Evolutionary conservation across 2,113 vertebrate species (phyloP), one percentile per base, ranked within the genome.

Genomic region (Ictidomys tridecemlineatus): DNA sequence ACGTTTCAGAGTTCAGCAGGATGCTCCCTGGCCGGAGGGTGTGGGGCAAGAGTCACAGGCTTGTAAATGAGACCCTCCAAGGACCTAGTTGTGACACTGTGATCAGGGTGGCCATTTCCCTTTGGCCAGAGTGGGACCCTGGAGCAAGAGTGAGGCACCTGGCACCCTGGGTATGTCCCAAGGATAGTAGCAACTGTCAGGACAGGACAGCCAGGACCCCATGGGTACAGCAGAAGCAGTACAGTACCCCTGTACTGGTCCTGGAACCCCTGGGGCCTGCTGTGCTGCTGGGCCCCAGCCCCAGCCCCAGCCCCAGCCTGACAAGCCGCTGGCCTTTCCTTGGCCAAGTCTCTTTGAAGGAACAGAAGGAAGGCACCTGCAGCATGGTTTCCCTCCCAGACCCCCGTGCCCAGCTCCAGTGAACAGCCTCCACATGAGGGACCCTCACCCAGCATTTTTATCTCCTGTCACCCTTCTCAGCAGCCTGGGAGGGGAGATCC

Each of bases 201-300:
- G 51, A 32, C 2, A 2, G 28, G 65, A 72, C 9, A 70, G 56
- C 63, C 17, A 0, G 39, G 28, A 30, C 63, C n/a, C 16, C 2
- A 2, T 12, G 34, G 48, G 53, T 45, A 28, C 7, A 20, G 8
- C 14, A 39, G 78, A 32, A 28, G 20, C 24, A 4, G n/a, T 45
- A 45, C 45, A 45, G 13, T 11, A 34, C 26, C 32, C 30, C 45
- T 11, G 51, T 16, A 48, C 56, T 1, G 1, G 32, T 45, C 17
- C n/a, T 26, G 0, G 24, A 9, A 18, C 16, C 17, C 48, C 69
- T 61, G 12, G 26, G 42, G 28, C 53, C 12, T 6, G 48, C 32
- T 0, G 1, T 7, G 18, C 7, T 2, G 28, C 72, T 48, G 37
- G 9, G 14, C 5, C 28, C 26, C 2, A 0, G 32, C 9, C n/a